phyloP scores from a whole-genome alignment of 1,140 invertebrate genomes.

The Formica selysi region DNA sequence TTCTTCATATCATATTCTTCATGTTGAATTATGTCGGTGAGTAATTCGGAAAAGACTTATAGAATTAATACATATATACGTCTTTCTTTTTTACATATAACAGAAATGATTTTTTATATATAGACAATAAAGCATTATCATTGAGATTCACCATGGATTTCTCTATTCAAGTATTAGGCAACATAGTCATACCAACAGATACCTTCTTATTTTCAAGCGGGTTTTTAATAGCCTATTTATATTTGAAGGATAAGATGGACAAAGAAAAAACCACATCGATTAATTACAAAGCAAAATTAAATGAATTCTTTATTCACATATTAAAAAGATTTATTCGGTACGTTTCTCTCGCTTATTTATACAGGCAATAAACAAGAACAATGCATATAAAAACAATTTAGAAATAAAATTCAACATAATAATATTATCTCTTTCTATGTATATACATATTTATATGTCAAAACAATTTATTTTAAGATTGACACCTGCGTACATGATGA shows the following conservation, averaged over 20 bases:
- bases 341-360: background rate
- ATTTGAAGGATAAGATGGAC: constrained; percentile 78
- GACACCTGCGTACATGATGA: constrained; percentile 86
- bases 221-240: constrained; percentile 84
- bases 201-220: constrained; percentile 86
- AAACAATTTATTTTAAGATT: constrained; percentile 79
- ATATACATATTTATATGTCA: background rate
- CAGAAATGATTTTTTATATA: background rate
- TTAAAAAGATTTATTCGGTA: constrained; percentile 85
- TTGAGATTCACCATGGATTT: constrained; percentile 78
- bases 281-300: constrained; percentile 73
- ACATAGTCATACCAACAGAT: constrained; percentile 84
- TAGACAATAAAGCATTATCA: constrained; percentile 79
- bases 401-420: background rate
- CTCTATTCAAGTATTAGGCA: constrained; percentile 81
- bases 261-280: constrained; percentile 68
- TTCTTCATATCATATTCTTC: constrained; percentile 83
- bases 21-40: constrained; percentile 81
- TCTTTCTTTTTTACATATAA: background rate
- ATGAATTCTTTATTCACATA: constrained; percentile 78
- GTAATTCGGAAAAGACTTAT: constrained; percentile 34
- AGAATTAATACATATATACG: background rate
- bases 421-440: background rate
- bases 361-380: constrained; percentile 72
- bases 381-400: constrained; percentile 35